Percentiles rank a stretch among this genome's conserved stretches.
These are phyloP conservation scores for Microctonus brassicae DNA, from an alignment of 2,888 invertebrate species.

Conservation along the genomic window DNA sequence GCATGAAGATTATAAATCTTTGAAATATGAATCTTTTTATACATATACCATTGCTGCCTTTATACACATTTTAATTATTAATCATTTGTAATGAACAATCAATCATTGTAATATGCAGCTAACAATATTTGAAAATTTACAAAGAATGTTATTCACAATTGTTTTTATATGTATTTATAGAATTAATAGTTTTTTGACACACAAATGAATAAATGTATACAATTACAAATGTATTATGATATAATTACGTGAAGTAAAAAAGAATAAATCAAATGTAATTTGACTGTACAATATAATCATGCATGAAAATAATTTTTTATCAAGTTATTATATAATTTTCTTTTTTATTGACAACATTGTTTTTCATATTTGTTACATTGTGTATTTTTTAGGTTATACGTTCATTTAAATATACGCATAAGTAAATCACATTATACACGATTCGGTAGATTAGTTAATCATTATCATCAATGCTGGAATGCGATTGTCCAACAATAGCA, in stretches of 20 bases:
- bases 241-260: neutral
- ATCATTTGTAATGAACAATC: no score
- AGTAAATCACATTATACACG: conserved; percentile 63
- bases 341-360: conserved; percentile 69
- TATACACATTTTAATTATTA: neutral
- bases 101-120: neutral
- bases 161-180: neutral
- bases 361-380: conserved; percentile 56
- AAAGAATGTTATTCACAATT: neutral
- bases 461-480: conserved; percentile 16
- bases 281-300: neutral
- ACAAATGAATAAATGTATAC: neutral
- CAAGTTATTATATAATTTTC: conserved; percentile 56
- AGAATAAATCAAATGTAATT: no score
- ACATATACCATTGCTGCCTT: neutral
- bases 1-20: neutral
- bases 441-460: conserved; percentile 45
- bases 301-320: neutral
- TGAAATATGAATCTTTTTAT: neutral
- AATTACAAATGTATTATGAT: neutral
- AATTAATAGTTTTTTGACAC: neutral
- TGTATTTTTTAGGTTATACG: conserved; percentile 63
- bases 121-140: neutral
- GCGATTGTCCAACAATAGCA: neutral
- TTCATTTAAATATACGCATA: conserved; percentile 59